Evolutionary conservation across 2,888 invertebrate genomes (phyloP), one percentile per base, ranked within the genome.

Genomic region (Globia sparganii): DNA sequence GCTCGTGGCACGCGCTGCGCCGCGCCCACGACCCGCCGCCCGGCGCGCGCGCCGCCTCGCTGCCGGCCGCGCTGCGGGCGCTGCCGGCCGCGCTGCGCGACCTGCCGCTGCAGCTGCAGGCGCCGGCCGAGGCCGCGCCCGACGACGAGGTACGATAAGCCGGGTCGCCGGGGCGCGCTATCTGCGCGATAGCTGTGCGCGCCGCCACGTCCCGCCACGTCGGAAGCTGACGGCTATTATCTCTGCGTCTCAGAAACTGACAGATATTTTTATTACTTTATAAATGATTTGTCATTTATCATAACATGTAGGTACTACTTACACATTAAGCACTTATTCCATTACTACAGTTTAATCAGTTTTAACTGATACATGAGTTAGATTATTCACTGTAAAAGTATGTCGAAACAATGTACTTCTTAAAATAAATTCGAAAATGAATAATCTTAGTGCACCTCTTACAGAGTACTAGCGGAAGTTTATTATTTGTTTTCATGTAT

Each of bases 1-100:
- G 92, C 90, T 84, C 89, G 49, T 92, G 91, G 92, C 86, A 89
- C 83, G 84, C 86, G 74, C 87, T 72, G 81, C 81, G 74, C 75
- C 85, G 53, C 64, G 74, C 81, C 64, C 64, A 15, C 76, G 53
- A n/a, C n/a, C 70, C 73, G 53, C 25, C 56, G 62, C 74, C 37
- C 74, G 25, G 53, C 71, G 53, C 77, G 62, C 64, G 65, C 43
- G 78, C 70, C 28, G 61, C 72, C 64, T 75, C 86, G 59, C 84
- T 88, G 73, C 58, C 43, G 8, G 83, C 34, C 49, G 80, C 86
- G 77, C 85, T 87, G 78, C 86, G 18, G 40, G 18, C 58, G 62
- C 77, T 81, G 81, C 81, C 72, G 21, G 21, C 5, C 1, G 58
- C 64, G 58, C 62, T 40, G 71, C 59, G 34, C 11, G 25, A 2